Conservation (phyloP, 2,113 vertebrate species). For the Psettodes erumei region DNA sequence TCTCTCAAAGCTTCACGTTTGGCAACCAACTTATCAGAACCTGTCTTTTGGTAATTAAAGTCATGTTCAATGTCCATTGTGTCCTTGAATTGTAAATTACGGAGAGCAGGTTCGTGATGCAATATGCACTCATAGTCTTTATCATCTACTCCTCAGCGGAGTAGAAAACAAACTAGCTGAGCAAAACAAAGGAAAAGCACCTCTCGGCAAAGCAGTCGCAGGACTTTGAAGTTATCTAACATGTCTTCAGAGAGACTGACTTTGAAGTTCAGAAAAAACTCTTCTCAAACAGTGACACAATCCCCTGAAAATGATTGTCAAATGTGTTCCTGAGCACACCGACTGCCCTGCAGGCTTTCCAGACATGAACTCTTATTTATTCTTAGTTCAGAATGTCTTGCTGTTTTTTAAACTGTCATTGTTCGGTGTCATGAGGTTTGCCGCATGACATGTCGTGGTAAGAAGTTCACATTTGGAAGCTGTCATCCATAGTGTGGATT, state of each 20-base stretch:
- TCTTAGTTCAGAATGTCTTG: conserved; percentile 45
- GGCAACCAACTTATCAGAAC: conserved; percentile 17
- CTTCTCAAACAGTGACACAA: conserved; percentile 70
- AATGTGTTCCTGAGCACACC: conserved; percentile 54
- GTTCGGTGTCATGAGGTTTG: conserved; percentile 37
- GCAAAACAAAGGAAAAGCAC: conserved; percentile 70
- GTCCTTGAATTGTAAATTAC: conserved; percentile 53
- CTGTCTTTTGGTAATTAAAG: conserved; percentile 5
- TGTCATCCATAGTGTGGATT: background rate
- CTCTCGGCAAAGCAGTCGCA: conserved; percentile 72
- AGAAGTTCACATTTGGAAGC: conserved; percentile 21
- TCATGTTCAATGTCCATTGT: conserved; percentile 30
- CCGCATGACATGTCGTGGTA: conserved; percentile 13
- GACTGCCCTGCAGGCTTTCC: conserved; percentile 63
- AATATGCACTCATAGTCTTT: conserved; percentile 54
- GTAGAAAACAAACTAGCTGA: conserved; percentile 67
- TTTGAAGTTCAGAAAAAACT: conserved; percentile 78
- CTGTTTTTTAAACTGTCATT: conserved; percentile 37
- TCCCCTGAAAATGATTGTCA: conserved; percentile 77
- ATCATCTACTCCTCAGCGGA: conserved; percentile 52
- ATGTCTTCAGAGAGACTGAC: conserved; percentile 75
- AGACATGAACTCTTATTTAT: conserved; percentile 54
- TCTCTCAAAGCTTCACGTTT: background rate
- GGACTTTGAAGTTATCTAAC: conserved; percentile 81
- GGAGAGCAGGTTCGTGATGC: conserved; percentile 63